These are phyloP conservation scores for Sericinus montela DNA, from an alignment of 2,888 invertebrate genomes.

Conservation along the genomic window DNA sequence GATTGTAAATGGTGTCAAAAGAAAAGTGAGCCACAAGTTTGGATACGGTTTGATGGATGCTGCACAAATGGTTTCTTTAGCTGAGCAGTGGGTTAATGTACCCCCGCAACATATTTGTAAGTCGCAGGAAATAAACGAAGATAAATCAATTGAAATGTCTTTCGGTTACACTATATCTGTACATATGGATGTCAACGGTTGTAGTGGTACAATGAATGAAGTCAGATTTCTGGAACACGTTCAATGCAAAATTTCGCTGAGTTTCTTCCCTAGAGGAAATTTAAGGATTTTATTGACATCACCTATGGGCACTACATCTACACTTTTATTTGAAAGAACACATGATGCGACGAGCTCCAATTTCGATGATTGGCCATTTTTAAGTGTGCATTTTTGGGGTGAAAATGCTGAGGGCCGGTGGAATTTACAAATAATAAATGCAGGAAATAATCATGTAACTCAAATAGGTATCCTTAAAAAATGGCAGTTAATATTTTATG, in stretches of 20 bases:
- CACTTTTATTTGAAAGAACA: conserved; percentile 94
- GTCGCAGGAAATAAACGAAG: conserved; percentile 91
- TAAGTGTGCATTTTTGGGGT: conserved; percentile 99
- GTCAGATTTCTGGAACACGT: conserved; percentile 97
- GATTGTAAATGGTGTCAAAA: conserved; percentile 95
- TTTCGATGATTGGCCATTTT: conserved; percentile 99
- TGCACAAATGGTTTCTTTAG: conserved; percentile 93
- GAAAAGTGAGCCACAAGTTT: conserved; percentile 97
- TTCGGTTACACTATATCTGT: conserved; percentile 88
- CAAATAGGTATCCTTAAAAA: conserved; percentile 93
- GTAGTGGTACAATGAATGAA: conserved; percentile 91
- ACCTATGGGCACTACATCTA: conserved; percentile 96
- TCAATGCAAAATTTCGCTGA: conserved; percentile 94
- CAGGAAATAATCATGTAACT: conserved; percentile 88
- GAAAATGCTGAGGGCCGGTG: conserved; percentile 93
- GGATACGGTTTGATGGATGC: conserved; percentile 99
- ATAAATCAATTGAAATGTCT: conserved; percentile 87
- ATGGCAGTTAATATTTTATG: conserved; percentile 98
- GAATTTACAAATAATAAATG: conserved; percentile 88
- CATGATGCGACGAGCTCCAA: conserved; percentile 94
- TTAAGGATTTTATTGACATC: conserved; percentile 92
- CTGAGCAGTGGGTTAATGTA: conserved; percentile 95
- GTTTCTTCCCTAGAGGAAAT: conserved; percentile 96
- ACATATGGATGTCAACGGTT: conserved; percentile 94
- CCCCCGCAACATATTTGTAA: conserved; percentile 98